These are phyloP conservation scores for Cryptotermes secundus DNA, from an alignment of 1,140 invertebrate species.

Conservation along the genomic window DNA sequence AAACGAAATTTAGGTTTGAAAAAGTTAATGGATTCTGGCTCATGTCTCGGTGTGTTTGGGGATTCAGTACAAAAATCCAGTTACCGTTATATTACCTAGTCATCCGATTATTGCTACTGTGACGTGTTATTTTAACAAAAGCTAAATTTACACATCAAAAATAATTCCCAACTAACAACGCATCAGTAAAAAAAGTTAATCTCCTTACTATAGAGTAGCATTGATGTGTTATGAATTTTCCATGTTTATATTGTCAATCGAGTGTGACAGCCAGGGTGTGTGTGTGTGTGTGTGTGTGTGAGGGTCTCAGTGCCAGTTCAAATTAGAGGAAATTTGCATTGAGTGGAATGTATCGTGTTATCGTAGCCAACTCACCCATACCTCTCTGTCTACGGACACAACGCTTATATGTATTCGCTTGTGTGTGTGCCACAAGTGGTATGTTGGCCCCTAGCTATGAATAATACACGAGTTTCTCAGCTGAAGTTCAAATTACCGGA, in stretches of 20 bases:
- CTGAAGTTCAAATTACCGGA: neutral
- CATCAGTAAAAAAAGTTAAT: conserved; percentile 14
- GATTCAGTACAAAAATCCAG: neutral
- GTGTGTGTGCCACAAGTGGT: neutral
- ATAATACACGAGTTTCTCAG: neutral
- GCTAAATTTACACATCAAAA: conserved; percentile 20
- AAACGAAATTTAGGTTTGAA: too few species aligned
- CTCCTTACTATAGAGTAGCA: conserved; percentile 1
- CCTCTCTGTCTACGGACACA: neutral
- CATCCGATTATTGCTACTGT: neutral
- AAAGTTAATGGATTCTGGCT: too few species aligned
- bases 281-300: too few species aligned
- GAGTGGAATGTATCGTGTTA: conserved; percentile 20
- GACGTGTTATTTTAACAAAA: neutral
- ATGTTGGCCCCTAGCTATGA: neutral
- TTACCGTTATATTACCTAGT: neutral
- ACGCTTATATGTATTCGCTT: too few species aligned
- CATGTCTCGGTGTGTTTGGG: too few species aligned
- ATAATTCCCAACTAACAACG: conserved; percentile 2
- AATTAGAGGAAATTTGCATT: conserved; percentile 26
- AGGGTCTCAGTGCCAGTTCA: conserved; percentile 15
- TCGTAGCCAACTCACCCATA: conserved; percentile 13
- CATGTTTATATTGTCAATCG: conserved; percentile 29
- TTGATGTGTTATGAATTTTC: conserved; percentile 23
- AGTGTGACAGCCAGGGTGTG: neutral